These are phyloP conservation scores for Adelosebastes latens DNA, from an alignment of 2,797 vertebrate genomes.

Conservation along the genomic window DNA sequence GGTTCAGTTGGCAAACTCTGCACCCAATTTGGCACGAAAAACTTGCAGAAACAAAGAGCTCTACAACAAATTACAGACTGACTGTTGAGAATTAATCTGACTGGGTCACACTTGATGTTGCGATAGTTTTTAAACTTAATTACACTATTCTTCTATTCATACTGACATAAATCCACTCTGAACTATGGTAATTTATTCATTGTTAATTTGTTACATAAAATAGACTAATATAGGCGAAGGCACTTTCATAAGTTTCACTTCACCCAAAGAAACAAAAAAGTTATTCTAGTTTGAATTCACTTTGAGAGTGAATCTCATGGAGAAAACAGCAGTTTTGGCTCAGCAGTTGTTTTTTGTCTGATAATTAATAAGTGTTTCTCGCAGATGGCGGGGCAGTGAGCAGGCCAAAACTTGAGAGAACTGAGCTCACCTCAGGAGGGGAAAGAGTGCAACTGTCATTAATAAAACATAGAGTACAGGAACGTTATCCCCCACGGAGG, in stretches of 20 bases:
- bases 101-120: not conserved
- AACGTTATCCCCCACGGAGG: conserved; percentile 3
- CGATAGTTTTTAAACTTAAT: not conserved
- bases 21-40: not conserved
- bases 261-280: not conserved
- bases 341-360: conserved; percentile 26
- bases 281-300: not conserved
- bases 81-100: conserved; percentile 7
- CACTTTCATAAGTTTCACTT: conserved; percentile 5
- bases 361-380: conserved; percentile 37
- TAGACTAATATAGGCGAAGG: not conserved
- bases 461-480: conserved; percentile 45
- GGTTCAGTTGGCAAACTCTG: not conserved
- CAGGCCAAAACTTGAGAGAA: conserved; percentile 23
- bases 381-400: conserved; percentile 1
- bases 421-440: conserved; percentile 32
- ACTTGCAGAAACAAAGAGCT: not conserved
- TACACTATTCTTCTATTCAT: conserved; percentile 1
- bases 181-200: not conserved
- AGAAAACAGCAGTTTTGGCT: conserved; percentile 12
- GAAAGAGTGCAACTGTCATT: conserved; percentile 22
- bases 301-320: not conserved
- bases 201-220: conserved; percentile 7
- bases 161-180: conserved; percentile 1
- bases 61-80: not conserved